Evolutionary conservation across 2,888 invertebrate genomes (phyloP), one percentile per base, ranked within the genome.

Genomic region (Nemotelus nigrinus): DNA sequence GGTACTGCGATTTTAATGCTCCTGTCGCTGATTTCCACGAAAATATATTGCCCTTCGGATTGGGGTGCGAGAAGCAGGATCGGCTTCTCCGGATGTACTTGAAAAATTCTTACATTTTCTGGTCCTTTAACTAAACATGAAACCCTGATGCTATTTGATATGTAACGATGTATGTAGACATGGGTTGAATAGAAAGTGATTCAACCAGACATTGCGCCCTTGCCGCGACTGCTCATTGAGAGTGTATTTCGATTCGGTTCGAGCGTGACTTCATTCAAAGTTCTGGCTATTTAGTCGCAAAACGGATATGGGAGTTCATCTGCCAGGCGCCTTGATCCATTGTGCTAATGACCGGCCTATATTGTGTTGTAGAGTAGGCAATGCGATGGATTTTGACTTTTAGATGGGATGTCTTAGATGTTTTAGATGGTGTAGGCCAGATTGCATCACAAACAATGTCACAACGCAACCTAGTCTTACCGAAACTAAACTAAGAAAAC

Each of bases 221-320:
- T 8, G 39, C 1, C 6, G 39, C 41, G 41, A 63, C 63, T 63
- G 63, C 25, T 25, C 25, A 25, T 1, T 25, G 25, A 25, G 25
- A 41, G 41, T 41, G 68, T 68, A 48, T 68, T 48, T 47, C 68
- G 48, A 47, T 48, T 39, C 68, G 3, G 50, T 68, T 68, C 68
- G 41, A 68, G 50, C 68, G 68, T 68, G 50, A 68, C 68, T 68
- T 5, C 50, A 68, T 68, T 68, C 68, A 68, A 48, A 39, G 68
- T 68, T 68, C 48, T 48, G 43, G 48, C 47, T 25, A 48, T 68
- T 50, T 68, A 5, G 68, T 3, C 25, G 68, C 68, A 25, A 7
- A 58, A 63, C 8, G 63, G 63, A 57, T 57, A 7, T 57, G 45
- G 65, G 10, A 6, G 65, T 57, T 57, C 57, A 10, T 7, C 10